phyloP scores from a whole-genome alignment of 1,140 invertebrate species.

The Frieseomelitta varia region DNA sequence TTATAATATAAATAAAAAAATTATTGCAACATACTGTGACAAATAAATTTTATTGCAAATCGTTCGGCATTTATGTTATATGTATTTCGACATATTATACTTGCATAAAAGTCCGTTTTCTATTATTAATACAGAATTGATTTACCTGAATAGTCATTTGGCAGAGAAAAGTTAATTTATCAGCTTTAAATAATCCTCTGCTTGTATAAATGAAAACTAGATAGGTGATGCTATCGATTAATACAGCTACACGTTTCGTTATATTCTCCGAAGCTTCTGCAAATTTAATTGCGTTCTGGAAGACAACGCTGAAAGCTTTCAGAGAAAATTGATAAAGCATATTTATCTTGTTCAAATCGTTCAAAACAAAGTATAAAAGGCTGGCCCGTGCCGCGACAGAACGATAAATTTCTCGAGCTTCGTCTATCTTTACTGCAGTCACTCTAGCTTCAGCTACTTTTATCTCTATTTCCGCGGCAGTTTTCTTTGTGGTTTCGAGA shows the following conservation, averaged over 20 bases:
- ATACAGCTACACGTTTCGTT: conserved; percentile 87
- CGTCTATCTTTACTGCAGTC: conserved; percentile 94
- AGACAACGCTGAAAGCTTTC: conserved; percentile 96
- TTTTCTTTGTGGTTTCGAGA: conserved; percentile 96
- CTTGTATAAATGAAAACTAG: conserved; percentile 94
- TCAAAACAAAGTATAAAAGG: conserved; percentile 96
- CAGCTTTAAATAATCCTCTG: conserved; percentile 94
- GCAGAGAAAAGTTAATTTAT: conserved; percentile 95
- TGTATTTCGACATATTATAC: no score
- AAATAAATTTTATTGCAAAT: no score
- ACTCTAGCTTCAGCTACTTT: conserved; percentile 93
- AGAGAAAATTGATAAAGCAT: conserved; percentile 98
- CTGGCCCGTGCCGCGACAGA: conserved; percentile 93
- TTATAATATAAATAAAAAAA: background rate
- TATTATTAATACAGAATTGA: background rate
- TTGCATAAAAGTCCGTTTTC: no score
- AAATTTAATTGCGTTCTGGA: conserved; percentile 91
- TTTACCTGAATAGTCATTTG: conserved; percentile 93
- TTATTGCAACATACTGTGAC: background rate
- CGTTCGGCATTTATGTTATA: background rate
- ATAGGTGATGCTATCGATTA: conserved; percentile 95
- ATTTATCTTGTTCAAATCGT: conserved; percentile 96
- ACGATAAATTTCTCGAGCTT: conserved; percentile 94
- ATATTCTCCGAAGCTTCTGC: conserved; percentile 87
- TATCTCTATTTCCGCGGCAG: conserved; percentile 93